Evolutionary conservation across 2,797 vertebrate species (phyloP).

Genomic region (Periophthalmus magnuspinnatus): DNA sequence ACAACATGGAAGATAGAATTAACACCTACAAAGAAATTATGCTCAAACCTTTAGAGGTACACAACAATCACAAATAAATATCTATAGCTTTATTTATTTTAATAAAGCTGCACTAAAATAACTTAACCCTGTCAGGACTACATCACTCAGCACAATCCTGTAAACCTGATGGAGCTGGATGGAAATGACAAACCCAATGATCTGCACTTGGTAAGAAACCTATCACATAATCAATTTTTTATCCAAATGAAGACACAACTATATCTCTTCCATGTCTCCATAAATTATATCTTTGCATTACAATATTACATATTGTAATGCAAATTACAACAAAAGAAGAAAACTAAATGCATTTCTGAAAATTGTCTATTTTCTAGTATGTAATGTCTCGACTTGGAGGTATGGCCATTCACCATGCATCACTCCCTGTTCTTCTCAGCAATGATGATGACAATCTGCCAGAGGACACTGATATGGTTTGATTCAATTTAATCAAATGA

Average conservation of each 20-base stretch:
- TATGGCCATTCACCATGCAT: constrained; percentile 79
- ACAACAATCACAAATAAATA: constrained; percentile 5
- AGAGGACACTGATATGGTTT: constrained; percentile 77
- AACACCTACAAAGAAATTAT: constrained; percentile 80
- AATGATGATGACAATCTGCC: constrained; percentile 71
- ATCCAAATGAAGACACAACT: not conserved
- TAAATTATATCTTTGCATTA: not conserved
- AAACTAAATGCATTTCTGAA: not conserved
- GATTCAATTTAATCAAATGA: constrained; percentile 11
- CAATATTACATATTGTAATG: not conserved
- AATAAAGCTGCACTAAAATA: not conserved
- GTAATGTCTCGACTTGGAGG: constrained; percentile 81
- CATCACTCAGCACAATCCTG: constrained; percentile 81
- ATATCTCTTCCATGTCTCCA: not conserved
- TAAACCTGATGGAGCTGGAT: constrained; percentile 86
- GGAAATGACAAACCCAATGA: constrained; percentile 82
- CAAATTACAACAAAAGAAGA: not conserved
- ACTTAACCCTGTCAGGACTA: constrained; percentile 75
- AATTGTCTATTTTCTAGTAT: constrained; percentile 61
- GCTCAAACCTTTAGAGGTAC: constrained; percentile 85
- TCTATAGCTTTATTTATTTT: not conserved
- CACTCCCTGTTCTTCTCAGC: constrained; percentile 79
- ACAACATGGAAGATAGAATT: constrained; percentile 74
- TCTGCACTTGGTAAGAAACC: constrained; percentile 73
- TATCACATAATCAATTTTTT: not conserved